A percentile compares a stretch with the other conserved stretches of the same genome.
phyloP scores from a whole-genome alignment of 1,140 invertebrate species.

The Drosophila quadrilineata region DNA sequence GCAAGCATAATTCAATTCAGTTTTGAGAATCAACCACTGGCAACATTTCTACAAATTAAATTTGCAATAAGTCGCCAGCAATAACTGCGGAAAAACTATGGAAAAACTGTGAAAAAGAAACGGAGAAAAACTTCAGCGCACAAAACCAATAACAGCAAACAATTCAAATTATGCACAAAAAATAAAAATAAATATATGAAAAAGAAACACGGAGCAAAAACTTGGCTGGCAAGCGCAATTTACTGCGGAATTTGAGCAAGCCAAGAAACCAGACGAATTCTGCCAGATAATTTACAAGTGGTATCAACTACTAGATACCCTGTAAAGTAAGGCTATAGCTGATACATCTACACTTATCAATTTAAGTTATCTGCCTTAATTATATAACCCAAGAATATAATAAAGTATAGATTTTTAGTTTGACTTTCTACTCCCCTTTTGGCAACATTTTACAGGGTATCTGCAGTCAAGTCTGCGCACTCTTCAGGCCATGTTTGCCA shows the following conservation, averaged over 20 bases:
- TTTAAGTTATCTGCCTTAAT: too few relatives aligned
- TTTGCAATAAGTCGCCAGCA: conserved; percentile 32
- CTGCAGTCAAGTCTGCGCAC: conserved; percentile 6
- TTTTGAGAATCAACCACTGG: neutral
- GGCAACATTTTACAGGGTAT: conserved; percentile 11
- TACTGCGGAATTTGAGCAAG: conserved; percentile 47
- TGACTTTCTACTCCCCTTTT: neutral
- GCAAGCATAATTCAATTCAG: conserved; percentile 33
- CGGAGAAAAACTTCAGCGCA: conserved; percentile 25
- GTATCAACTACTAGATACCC: neutral
- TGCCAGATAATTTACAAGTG: too few relatives aligned
- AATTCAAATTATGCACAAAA: conserved; percentile 61
- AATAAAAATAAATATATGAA: conserved; percentile 1
- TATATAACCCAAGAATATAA: neutral
- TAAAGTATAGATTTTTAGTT: neutral
- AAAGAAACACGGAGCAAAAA: neutral
- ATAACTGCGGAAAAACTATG: conserved; percentile 11
- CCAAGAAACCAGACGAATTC: conserved; percentile 18
- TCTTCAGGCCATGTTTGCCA: neutral
- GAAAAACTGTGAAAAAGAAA: conserved; percentile 18
- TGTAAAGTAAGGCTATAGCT: neutral
- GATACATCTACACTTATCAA: too few relatives aligned
- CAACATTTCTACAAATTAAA: conserved; percentile 30
- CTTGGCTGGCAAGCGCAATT: conserved; percentile 54
- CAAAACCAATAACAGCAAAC: conserved; percentile 63